Percentiles rank a stretch among this genome's conserved stretches.
phyloP scores from a whole-genome alignment of 2,113 vertebrate species.

The Ameiurus melas region DNA sequence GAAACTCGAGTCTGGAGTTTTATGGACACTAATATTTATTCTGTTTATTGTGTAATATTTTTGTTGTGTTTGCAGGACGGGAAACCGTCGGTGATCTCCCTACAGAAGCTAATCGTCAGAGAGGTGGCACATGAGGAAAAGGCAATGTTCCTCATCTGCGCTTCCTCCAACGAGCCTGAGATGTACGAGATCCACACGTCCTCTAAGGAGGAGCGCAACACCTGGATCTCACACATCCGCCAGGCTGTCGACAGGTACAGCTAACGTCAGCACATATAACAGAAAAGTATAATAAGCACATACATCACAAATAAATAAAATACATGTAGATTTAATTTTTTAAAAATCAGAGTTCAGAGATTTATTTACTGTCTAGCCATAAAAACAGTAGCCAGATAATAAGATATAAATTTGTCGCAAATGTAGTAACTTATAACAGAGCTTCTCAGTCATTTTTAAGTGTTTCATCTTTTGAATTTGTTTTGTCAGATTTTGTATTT shows the following conservation, averaged over 20 bases:
- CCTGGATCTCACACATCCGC: slow-evolving; percentile 90
- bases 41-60: background rate
- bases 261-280: background rate
- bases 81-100: slow-evolving; percentile 88
- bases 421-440: background rate
- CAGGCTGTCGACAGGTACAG: slow-evolving; percentile 89
- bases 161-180: slow-evolving; percentile 88
- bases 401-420: background rate
- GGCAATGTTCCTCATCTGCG: slow-evolving; percentile 97
- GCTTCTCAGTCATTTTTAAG: too few species aligned
- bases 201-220: slow-evolving; percentile 91
- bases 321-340: background rate
- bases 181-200: slow-evolving; percentile 96
- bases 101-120: slow-evolving; percentile 94
- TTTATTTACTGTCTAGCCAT: background rate
- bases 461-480: background rate
- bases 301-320: background rate
- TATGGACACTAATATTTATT: background rate
- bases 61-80: slow-evolving; percentile 77
- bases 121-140: slow-evolving; percentile 96
- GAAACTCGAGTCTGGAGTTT: background rate
- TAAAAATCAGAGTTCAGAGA: background rate
- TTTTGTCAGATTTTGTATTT: background rate
- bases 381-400: background rate
- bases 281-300: background rate